Percentiles rank a stretch among this genome's conserved stretches.
Conservation (phyloP, 2,797 vertebrate genomes). For the Chaetophractus vellerosus region DNA sequence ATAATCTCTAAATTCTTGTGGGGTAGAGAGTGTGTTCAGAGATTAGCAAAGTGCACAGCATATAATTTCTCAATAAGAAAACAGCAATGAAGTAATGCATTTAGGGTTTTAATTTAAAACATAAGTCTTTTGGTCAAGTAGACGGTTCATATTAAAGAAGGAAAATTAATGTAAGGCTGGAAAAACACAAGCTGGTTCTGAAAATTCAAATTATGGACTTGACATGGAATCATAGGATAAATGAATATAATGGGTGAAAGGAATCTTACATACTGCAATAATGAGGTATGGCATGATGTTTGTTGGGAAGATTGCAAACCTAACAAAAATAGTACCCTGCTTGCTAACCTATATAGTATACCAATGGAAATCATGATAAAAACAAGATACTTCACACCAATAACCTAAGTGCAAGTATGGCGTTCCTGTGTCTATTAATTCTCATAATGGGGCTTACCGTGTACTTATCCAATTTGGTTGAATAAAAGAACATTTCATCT, state of each 20-base stretch:
- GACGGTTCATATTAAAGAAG: background rate
- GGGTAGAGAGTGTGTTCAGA: background rate
- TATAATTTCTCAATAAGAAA: constrained; percentile 34
- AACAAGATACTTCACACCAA: background rate
- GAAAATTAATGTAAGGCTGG: constrained; percentile 2
- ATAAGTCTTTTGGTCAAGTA: background rate
- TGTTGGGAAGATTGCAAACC: background rate
- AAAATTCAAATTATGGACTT: constrained; percentile 10
- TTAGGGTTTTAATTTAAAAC: constrained; percentile 19
- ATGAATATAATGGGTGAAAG: background rate
- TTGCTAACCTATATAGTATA: background rate
- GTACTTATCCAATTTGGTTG: background rate
- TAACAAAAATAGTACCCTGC: background rate
- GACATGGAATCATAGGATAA: background rate
- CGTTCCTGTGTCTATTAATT: background rate
- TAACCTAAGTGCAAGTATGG: background rate
- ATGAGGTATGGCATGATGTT: background rate
- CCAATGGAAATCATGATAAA: background rate
- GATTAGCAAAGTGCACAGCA: background rate
- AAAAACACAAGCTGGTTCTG: background rate
- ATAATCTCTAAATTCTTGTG: background rate
- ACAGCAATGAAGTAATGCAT: background rate
- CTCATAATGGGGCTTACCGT: background rate
- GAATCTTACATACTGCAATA: constrained; percentile 16
- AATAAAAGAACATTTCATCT: constrained; percentile 33